Conservation (phyloP, 2,113 vertebrate genomes). For the Sturnira hondurensis region DNA sequence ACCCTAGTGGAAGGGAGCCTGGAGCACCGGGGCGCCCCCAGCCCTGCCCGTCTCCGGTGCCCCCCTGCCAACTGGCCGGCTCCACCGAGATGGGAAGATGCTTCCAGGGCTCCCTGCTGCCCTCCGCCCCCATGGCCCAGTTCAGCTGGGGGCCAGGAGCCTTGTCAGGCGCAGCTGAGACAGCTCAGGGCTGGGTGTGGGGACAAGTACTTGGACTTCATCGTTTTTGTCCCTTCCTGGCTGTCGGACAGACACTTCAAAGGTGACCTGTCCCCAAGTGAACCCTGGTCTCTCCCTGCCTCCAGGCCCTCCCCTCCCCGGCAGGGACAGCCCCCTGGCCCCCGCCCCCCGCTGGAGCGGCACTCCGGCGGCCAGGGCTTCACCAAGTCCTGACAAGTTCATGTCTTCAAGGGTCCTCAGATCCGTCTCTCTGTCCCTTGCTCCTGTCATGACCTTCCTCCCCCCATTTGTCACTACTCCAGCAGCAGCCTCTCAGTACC, state of each 20-base stretch:
- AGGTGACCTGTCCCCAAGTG: rapidly evolving
- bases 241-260: neutral
- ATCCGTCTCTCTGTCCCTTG: too few species aligned
- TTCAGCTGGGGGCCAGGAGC: neutral
- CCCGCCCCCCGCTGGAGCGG: neutral
- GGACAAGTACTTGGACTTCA: neutral
- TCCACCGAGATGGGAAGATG: neutral
- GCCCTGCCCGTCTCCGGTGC: neutral
- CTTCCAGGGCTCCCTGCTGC: neutral
- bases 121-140: neutral
- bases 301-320: neutral
- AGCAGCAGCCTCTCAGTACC: neutral
- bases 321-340: neutral
- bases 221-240: neutral
- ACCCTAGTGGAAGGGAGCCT: rapidly evolving
- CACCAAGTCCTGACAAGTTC: neutral
- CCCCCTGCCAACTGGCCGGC: neutral
- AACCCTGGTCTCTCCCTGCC: neutral
- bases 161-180: rapidly evolving
- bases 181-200: neutral
- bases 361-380: neutral
- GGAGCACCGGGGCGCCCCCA: neutral
- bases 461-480: too few species aligned
- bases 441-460: neutral
- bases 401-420: neutral